phyloP scores from a whole-genome alignment of 2,113 vertebrate genomes.

The Aix galericulata region DNA sequence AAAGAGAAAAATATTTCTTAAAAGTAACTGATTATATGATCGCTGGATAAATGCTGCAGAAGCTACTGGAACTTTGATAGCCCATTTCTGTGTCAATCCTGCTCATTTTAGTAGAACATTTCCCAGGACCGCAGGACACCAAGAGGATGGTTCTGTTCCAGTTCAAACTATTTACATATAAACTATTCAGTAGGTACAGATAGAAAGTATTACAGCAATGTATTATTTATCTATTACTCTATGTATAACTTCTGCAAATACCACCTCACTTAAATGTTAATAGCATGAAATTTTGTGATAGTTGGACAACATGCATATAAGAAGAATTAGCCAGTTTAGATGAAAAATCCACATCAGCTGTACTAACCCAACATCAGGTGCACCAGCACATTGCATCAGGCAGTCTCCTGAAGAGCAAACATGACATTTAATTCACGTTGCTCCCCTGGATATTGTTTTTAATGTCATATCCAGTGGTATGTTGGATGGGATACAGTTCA shows the following conservation, averaged over 20 bases:
- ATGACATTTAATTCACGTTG: neutral
- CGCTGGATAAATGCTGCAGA: neutral
- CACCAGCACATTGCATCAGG: neutral
- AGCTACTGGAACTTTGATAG: neutral
- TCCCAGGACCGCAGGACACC: neutral
- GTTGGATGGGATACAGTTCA: slow-evolving; percentile 41
- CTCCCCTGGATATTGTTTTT: slow-evolving; percentile 26
- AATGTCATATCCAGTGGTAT: slow-evolving; percentile 63
- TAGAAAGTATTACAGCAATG: neutral
- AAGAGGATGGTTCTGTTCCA: neutral
- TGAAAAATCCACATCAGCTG: neutral
- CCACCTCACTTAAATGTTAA: neutral
- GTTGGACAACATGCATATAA: neutral
- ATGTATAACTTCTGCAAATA: neutral
- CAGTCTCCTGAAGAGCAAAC: neutral
- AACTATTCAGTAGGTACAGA: neutral
- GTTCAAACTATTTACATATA: neutral
- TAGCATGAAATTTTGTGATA: neutral
- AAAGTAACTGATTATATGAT: neutral
- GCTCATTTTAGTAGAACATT: too few species aligned
- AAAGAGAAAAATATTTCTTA: neutral
- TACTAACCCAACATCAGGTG: neutral
- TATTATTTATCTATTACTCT: neutral
- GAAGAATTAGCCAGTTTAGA: neutral
- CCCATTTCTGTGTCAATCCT: neutral